These are phyloP conservation scores for Platyrinchus mystaceus DNA, from an alignment of 2,797 vertebrate species.

Conservation along the genomic window DNA sequence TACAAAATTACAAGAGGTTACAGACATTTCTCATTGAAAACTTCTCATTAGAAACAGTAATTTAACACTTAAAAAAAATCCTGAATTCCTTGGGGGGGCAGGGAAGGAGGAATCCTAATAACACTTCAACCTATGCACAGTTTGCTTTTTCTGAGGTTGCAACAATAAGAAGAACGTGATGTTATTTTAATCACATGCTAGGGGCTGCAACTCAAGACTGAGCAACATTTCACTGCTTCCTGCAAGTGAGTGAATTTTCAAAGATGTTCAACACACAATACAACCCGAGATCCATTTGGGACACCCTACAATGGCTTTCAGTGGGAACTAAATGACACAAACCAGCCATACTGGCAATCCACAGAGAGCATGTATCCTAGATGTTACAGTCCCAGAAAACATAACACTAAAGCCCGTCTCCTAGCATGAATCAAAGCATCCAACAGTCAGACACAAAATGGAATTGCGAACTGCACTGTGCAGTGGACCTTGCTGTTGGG, in stretches of 20 bases:
- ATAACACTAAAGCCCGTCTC: background rate
- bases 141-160: background rate
- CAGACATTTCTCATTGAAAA: background rate
- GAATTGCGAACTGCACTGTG: background rate
- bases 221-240: background rate
- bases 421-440: background rate
- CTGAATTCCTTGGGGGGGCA: background rate
- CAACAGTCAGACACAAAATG: background rate
- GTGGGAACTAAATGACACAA: background rate
- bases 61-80: background rate
- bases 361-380: background rate
- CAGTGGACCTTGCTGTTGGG: constrained; percentile 89
- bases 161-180: background rate
- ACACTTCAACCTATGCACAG: background rate
- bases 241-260: background rate
- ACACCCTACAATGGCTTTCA: background rate
- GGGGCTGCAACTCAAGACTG: background rate
- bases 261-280: background rate
- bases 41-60: background rate
- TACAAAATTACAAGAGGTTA: background rate
- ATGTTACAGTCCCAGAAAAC: background rate
- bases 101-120: background rate
- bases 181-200: background rate
- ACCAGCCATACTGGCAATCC: background rate
- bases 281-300: background rate